These are phyloP conservation scores for Mechanitis messenoides DNA, from an alignment of 2,888 invertebrate species.

Conservation along the genomic window DNA sequence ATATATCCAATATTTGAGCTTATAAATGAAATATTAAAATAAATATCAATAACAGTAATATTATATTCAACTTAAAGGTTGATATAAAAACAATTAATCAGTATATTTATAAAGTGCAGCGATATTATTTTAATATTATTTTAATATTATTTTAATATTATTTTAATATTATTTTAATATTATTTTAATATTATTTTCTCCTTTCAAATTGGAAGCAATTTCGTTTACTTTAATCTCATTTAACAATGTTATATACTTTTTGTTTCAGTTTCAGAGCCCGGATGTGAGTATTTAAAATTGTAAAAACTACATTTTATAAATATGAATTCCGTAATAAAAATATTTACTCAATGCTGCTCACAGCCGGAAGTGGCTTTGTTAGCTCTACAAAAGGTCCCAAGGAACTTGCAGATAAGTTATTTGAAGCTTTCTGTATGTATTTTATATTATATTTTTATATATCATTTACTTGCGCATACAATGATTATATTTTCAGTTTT, in stretches of 20 bases:
- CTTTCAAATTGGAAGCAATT: too few relatives aligned
- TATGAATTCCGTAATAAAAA: background rate
- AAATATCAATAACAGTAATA: too few relatives aligned
- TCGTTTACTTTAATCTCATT: too few relatives aligned
- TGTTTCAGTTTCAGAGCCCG: conserved; percentile 39
- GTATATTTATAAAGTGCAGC: too few relatives aligned
- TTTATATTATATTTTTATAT: conserved; percentile 1
- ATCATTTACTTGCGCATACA: background rate
- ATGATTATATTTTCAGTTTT: conserved; percentile 38
- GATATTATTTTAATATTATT: too few relatives aligned
- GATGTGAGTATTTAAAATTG: conserved; percentile 35
- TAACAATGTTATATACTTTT: background rate
- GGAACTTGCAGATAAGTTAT: conserved; percentile 52
- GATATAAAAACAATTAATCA: too few relatives aligned
- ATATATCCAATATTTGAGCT: too few relatives aligned
- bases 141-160: too few relatives aligned
- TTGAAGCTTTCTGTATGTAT: conserved; percentile 52
- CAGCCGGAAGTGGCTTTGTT: conserved; percentile 55
- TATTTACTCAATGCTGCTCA: conserved; percentile 17
- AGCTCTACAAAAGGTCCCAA: conserved; percentile 42
- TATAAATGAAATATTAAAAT: too few relatives aligned
- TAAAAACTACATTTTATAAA: conserved; percentile 5
- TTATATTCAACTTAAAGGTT: too few relatives aligned
- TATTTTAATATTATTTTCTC: too few relatives aligned
- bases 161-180: too few relatives aligned